Conservation (phyloP, 2,113 vertebrate genomes). For the Neolamprologus variostigma region DNA sequence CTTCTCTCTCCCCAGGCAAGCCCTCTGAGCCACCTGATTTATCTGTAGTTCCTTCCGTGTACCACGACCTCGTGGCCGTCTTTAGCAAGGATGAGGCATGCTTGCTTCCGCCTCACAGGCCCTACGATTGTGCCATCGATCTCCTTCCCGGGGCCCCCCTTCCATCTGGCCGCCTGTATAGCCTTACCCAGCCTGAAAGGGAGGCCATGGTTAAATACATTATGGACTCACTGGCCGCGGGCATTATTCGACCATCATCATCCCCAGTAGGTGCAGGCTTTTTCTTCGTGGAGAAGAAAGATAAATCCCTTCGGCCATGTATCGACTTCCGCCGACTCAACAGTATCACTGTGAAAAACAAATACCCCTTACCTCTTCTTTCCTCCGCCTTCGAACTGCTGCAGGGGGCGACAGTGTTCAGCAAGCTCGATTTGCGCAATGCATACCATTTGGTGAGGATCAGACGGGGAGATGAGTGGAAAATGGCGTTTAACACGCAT, state of each 20-base stretch:
- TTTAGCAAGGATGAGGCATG: background rate
- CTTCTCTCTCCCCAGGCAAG: background rate
- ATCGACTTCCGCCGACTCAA: background rate
- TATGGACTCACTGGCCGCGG: rapidly evolving
- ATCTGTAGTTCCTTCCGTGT: background rate
- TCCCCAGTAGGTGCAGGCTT: background rate
- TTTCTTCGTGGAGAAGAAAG: background rate
- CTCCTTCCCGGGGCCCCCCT: background rate
- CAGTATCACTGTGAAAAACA: background rate
- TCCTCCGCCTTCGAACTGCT: background rate
- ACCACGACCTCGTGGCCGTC: rapidly evolving
- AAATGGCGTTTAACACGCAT: rapidly evolving
- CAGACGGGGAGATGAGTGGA: background rate
- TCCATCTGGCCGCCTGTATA: background rate
- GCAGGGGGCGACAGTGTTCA: background rate
- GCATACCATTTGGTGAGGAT: background rate
- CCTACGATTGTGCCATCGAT: background rate
- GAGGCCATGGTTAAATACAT: background rate
- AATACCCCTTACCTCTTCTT: background rate
- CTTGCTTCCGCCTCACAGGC: background rate
- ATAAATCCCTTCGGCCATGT: background rate
- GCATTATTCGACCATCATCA: background rate
- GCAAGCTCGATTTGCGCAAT: background rate
- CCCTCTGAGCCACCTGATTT: background rate
- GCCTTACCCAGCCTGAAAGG: background rate